Percentiles rank a stretch among this genome's conserved stretches.
phyloP scores from a whole-genome alignment of 2,888 invertebrate genomes.

The Sylvicola cinctus region DNA sequence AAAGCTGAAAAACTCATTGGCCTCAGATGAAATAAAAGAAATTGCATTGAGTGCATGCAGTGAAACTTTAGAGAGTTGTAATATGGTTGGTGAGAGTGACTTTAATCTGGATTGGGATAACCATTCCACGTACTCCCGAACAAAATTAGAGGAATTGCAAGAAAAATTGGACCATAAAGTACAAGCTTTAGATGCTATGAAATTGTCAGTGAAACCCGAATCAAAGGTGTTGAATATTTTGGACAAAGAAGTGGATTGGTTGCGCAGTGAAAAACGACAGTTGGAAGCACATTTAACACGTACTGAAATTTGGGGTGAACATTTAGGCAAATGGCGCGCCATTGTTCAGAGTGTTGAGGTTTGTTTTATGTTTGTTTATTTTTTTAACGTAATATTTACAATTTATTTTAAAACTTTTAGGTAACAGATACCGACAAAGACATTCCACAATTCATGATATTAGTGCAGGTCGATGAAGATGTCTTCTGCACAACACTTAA shows the following conservation, averaged over 20 bases:
- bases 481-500: neutral
- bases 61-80: constrained; percentile 14
- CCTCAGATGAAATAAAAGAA: constrained; percentile 24
- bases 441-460: constrained; percentile 48
- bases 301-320: constrained; percentile 79
- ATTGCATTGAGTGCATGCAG: constrained; percentile 17
- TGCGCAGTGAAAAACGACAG: constrained; percentile 59
- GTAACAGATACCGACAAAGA: constrained; percentile 28
- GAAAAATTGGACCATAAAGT: constrained; percentile 69
- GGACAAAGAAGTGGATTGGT: constrained; percentile 64
- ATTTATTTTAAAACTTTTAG: constrained; percentile 8
- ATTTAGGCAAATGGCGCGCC: constrained; percentile 73
- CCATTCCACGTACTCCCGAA: constrained; percentile 61
- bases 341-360: constrained; percentile 68
- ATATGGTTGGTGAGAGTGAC: neutral
- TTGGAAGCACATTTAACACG: constrained; percentile 67
- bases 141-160: constrained; percentile 63
- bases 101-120: constrained; percentile 43
- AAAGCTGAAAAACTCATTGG: constrained; percentile 26
- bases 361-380: constrained; percentile 9
- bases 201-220: constrained; percentile 63
- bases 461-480: constrained; percentile 50
- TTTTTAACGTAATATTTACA: constrained; percentile 5
- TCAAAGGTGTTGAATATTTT: constrained; percentile 59
- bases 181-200: constrained; percentile 60